These are phyloP conservation scores for Rhabdophis nuchalis DNA, from an alignment of 2,797 vertebrate species.

Conservation along the genomic window DNA sequence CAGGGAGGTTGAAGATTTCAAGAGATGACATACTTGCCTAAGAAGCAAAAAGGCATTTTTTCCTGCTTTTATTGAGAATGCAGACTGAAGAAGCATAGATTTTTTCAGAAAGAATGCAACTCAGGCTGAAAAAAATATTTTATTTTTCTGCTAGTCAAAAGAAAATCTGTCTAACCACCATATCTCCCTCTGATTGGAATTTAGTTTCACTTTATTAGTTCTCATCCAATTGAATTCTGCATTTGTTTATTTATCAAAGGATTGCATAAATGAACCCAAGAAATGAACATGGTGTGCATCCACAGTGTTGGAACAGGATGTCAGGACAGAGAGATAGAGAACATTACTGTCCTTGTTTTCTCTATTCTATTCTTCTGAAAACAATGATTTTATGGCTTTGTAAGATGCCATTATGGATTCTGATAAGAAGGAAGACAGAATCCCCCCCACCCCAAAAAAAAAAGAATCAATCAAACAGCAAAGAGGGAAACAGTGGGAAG, in stretches of 20 bases:
- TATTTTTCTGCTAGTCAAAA: background rate
- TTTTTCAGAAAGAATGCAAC: background rate
- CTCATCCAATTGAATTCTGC: background rate
- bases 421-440: background rate
- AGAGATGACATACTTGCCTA: background rate
- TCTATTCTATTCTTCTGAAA: background rate
- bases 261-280: background rate
- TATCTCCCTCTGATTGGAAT: background rate
- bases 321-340: background rate
- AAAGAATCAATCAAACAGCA: too few species aligned
- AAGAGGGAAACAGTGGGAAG: too few species aligned
- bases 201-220: background rate
- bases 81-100: background rate
- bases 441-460: too few species aligned
- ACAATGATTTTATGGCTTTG: background rate
- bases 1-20: background rate
- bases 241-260: background rate
- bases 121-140: background rate
- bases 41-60: background rate
- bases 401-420: background rate
- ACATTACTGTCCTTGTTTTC: background rate
- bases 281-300: background rate
- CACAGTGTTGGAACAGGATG: background rate
- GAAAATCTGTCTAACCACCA: background rate
- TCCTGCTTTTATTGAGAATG: background rate